These are phyloP conservation scores for Bradynema listronoti DNA, from an alignment of 1,140 invertebrate species.

Conservation along the genomic window DNA sequence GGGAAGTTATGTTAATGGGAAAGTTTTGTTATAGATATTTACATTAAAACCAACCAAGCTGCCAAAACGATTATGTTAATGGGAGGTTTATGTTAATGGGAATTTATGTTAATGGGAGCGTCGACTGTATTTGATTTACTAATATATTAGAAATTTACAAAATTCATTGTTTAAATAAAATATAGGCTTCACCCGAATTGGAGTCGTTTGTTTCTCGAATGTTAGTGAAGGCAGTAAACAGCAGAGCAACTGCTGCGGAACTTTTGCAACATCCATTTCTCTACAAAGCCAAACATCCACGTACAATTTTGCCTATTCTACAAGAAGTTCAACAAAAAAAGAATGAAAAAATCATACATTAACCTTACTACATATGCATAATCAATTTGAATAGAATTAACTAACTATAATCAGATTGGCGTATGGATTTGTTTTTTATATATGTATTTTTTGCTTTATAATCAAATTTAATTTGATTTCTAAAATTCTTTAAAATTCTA, in stretches of 20 bases:
- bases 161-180: too few relatives aligned
- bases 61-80: not conserved
- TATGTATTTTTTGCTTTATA: too few relatives aligned
- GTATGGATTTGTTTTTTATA: too few relatives aligned
- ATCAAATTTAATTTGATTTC: too few relatives aligned
- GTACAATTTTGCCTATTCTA: slow-evolving; percentile 4
- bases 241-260: not conserved
- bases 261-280: slow-evolving; percentile 14
- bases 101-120: not conserved
- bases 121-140: too few relatives aligned
- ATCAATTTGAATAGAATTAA: too few relatives aligned
- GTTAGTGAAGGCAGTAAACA: slow-evolving; percentile 2
- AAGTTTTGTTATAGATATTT: not conserved
- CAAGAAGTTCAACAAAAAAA: not conserved
- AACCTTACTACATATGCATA: too few relatives aligned
- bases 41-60: not conserved
- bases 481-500: too few relatives aligned
- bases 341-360: too few relatives aligned
- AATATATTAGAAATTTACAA: too few relatives aligned
- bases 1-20: not conserved
- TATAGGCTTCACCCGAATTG: slow-evolving; percentile 15
- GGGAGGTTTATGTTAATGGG: not conserved
- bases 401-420: too few relatives aligned
- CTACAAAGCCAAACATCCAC: slow-evolving; percentile 12
- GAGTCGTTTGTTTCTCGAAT: slow-evolving; percentile 13